A percentile compares a stretch with the other conserved stretches of the same genome.
Evolutionary conservation across 2,797 vertebrate genomes (phyloP).

Genomic region (Loriculus beryllinus): DNA sequence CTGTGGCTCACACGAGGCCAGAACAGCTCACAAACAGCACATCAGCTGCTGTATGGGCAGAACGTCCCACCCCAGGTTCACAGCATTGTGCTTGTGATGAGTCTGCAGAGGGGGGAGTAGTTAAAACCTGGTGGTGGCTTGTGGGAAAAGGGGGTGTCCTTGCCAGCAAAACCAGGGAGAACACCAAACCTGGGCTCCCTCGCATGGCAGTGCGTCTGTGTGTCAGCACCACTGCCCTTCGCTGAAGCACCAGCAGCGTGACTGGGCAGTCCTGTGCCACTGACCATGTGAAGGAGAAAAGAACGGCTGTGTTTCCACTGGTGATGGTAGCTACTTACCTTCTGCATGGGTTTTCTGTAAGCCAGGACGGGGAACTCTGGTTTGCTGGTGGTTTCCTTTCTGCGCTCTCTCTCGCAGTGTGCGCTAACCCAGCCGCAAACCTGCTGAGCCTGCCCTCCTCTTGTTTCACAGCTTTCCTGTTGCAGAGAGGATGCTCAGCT

Average conservation of each 20-base stretch:
- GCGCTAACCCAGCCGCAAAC: accelerated
- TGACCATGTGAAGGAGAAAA: neutral
- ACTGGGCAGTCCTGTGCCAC: neutral
- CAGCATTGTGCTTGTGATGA: accelerated
- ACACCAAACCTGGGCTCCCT: neutral
- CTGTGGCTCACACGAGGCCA: neutral
- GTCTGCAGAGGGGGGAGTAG: neutral
- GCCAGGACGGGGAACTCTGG: neutral
- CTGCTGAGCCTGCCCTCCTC: neutral
- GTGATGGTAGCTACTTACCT: neutral
- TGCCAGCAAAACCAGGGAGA: neutral
- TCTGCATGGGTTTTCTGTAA: neutral
- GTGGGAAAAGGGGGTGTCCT: neutral
- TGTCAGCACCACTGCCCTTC: accelerated
- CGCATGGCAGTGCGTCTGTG: accelerated
- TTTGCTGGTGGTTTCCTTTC: neutral
- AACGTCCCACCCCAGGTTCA: accelerated
- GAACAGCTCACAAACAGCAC: neutral
- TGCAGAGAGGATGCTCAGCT: neutral
- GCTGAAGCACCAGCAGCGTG: accelerated
- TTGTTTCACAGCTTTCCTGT: neutral
- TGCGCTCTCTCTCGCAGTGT: neutral
- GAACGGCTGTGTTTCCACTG: neutral
- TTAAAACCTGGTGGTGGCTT: neutral
- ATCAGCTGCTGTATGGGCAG: accelerated